Percentiles rank a stretch among this genome's conserved stretches.
phyloP scores from a whole-genome alignment of 1,140 invertebrate genomes.

The Danaus plexippus region DNA sequence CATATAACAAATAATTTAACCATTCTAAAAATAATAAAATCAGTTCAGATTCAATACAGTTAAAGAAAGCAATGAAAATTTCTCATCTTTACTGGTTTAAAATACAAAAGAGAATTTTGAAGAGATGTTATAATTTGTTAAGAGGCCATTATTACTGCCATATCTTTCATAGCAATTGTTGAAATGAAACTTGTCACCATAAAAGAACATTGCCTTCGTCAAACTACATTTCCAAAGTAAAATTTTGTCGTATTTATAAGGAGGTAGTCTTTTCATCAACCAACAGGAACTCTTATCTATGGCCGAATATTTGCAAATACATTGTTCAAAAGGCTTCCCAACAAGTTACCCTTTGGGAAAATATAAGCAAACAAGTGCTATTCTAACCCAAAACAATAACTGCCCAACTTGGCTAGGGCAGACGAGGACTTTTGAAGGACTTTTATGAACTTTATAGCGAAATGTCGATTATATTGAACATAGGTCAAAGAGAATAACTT shows the following conservation, averaged over 20 bases:
- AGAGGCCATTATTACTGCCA: no score
- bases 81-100: no score
- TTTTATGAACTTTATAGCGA: constrained; percentile 1
- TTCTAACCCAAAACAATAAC: constrained; percentile 22
- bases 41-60: no score
- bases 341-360: constrained; percentile 23
- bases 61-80: no score
- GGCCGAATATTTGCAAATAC: constrained; percentile 17
- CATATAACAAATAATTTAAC: no score
- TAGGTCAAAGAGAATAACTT: neutral
- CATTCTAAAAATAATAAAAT: no score
- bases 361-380: constrained; percentile 19
- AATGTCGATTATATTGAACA: neutral
- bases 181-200: neutral
- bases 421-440: constrained; percentile 18
- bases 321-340: constrained; percentile 20
- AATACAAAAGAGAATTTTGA: no score
- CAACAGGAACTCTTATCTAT: constrained; percentile 15
- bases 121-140: no score
- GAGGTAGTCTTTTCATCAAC: constrained; percentile 12
- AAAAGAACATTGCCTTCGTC: constrained; percentile 1
- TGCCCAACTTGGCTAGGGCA: constrained; percentile 18
- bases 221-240: constrained; percentile 4
- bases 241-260: constrained; percentile 16
- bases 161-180: no score